Evolutionary conservation across 2,888 invertebrate species (phyloP).

Genomic region (Cataglyphis altisquamis): DNA sequence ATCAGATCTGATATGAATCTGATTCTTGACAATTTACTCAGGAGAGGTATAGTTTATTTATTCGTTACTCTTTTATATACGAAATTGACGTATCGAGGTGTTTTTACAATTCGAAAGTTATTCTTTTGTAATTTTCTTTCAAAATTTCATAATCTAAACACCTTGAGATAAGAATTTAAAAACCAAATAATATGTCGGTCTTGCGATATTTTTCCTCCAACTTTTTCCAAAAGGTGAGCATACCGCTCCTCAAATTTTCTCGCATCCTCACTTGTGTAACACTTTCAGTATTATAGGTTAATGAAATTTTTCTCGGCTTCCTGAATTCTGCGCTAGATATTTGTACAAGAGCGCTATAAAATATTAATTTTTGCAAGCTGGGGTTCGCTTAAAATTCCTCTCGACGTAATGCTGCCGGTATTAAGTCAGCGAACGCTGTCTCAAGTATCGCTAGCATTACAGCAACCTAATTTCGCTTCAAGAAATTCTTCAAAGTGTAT

Average conservation of each 20-base stretch:
- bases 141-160: neutral
- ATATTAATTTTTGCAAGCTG: neutral
- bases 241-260: neutral
- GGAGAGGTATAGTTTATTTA: neutral
- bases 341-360: neutral
- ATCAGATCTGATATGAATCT: neutral
- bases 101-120: neutral
- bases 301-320: constrained; percentile 23
- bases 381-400: neutral
- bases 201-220: neutral
- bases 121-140: neutral
- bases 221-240: neutral
- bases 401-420: neutral
- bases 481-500: neutral
- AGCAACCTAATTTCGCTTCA: neutral
- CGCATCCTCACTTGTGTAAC: neutral
- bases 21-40: neutral
- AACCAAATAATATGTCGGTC: neutral
- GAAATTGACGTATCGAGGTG: neutral
- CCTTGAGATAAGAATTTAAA: neutral
- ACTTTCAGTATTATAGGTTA: neutral
- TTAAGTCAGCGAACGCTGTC: neutral
- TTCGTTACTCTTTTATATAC: too few species aligned
- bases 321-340: neutral
- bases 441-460: neutral